Evolutionary conservation across 2,888 invertebrate species (phyloP), one percentile per base, ranked within the genome.

Genomic region (Margaritifera margaritifera): DNA sequence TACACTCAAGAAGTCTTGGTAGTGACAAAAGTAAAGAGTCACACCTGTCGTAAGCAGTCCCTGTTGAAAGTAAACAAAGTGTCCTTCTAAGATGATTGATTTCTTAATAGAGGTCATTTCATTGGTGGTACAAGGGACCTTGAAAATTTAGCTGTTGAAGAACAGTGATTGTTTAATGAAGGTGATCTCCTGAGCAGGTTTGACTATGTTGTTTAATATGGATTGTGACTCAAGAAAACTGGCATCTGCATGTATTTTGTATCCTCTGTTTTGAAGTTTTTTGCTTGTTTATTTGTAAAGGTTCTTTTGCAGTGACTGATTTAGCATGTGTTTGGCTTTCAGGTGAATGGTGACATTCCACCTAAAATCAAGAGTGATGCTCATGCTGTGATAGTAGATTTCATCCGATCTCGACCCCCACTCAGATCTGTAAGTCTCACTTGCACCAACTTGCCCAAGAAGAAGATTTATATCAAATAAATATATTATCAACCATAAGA

Each of bases 321-420:
- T 20, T 6, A 20, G 63, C 19, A 22, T 63, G 53, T n/a, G 54
- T 27, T 56, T 52, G 66, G 57, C 59, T 57, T 71, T 20, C 77
- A 87, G 93, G 93, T 95, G 54, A 95, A 95, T 88, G 95, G 95
- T 62, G 93, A 94, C 90, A 93, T 95, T 86, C 92, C 93, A 1
- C 91, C 90, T 64, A 89, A 94, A 89, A 94, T 96, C 69, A 96
- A 95, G 90, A 96, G 96, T 91, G 97, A 97, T 91, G 97, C 97
- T 42, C 97, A 97, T 90, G 95, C 95, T 72, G 93, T 98, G 91
- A 98, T 98, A 88, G 93, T 98, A 88, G 97, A 98, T 90, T 98
- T 98, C 92, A 98, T 98, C 89, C 93, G 97, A 89, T 97, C 97
- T 88, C 93, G 98, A 89, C 97, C 98, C 70, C 97, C 97, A 76